These are phyloP conservation scores for Thomomys bottae DNA, from an alignment of 2,113 vertebrate species.

Conservation along the genomic window DNA sequence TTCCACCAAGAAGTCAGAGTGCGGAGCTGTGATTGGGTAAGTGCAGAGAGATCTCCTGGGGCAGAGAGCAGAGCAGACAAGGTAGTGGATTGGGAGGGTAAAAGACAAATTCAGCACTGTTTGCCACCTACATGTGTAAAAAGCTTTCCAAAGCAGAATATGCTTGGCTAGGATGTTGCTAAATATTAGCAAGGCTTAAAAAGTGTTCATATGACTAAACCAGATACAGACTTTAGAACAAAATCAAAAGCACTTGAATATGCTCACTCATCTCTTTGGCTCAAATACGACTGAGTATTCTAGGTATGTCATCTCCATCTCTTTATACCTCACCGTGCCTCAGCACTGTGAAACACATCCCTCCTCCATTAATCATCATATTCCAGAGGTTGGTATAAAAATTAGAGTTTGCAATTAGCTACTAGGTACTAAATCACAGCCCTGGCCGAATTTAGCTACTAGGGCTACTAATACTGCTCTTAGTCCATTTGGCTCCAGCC, in stretches of 20 bases:
- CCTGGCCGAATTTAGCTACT: not conserved
- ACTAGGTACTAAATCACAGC: not conserved
- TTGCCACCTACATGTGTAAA: not conserved
- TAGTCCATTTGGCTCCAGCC: not conserved
- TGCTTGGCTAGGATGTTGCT: not conserved
- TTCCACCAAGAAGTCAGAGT: not conserved
- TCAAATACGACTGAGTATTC: not conserved
- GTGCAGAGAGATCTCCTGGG: not conserved
- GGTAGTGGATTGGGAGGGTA: not conserved
- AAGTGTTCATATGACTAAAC: slow-evolving; percentile 7
- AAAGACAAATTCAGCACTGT: not conserved
- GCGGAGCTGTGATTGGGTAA: not conserved
- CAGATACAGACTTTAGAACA: slow-evolving; percentile 33
- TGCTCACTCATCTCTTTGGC: not conserved
- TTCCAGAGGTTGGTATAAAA: not conserved
- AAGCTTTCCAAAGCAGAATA: slow-evolving; percentile 43
- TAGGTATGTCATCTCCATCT: not conserved
- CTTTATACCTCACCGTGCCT: not conserved
- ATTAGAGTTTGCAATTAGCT: not conserved
- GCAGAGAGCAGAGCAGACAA: not conserved
- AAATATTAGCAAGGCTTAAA: not conserved
- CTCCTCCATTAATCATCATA: not conserved
- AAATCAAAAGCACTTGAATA: not conserved
- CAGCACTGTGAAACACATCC: not conserved
- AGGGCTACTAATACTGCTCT: not conserved